Evolutionary conservation across 2,888 invertebrate species (phyloP).

Genomic region (Drosophila melanocephala): DNA sequence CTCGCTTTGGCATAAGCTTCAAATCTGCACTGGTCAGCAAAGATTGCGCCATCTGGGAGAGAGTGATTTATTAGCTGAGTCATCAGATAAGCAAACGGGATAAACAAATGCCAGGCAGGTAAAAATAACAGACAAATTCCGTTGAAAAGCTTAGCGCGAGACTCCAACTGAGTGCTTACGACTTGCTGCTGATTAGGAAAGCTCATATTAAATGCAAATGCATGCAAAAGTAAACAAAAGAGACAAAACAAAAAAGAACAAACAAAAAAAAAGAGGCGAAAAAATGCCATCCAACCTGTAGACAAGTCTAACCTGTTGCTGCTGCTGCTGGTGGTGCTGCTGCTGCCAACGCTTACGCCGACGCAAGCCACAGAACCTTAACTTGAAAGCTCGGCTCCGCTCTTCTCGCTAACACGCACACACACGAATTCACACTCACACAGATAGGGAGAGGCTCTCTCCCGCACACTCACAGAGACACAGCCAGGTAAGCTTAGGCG

Average conservation of each 20-base stretch:
- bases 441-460: conserved; percentile 16
- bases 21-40: conserved; percentile 32
- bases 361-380: conserved; percentile 73
- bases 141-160: conserved; percentile 14
- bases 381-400: conserved; percentile 64
- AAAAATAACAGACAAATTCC: conserved; percentile 2
- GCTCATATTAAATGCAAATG: conserved; percentile 47
- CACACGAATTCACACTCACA: conserved; percentile 25
- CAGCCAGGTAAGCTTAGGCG: conserved; percentile 64
- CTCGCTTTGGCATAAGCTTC: conserved; percentile 18
- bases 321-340: conserved; percentile 37
- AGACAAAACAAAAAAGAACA: conserved; percentile 31
- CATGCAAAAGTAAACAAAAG: conserved; percentile 59
- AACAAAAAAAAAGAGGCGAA: conserved; percentile 8
- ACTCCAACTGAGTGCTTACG: background rate
- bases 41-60: conserved; percentile 12
- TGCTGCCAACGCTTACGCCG: conserved; percentile 59
- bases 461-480: conserved; percentile 32
- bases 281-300: conserved; percentile 75
- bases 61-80: conserved; percentile 26
- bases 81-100: conserved; percentile 37
- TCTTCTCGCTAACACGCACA: conserved; percentile 16
- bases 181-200: conserved; percentile 28
- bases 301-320: conserved; percentile 71
- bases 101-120: conserved; percentile 18